Conservation (phyloP, 2,888 invertebrate species). For the Notodonta dromedarius region DNA sequence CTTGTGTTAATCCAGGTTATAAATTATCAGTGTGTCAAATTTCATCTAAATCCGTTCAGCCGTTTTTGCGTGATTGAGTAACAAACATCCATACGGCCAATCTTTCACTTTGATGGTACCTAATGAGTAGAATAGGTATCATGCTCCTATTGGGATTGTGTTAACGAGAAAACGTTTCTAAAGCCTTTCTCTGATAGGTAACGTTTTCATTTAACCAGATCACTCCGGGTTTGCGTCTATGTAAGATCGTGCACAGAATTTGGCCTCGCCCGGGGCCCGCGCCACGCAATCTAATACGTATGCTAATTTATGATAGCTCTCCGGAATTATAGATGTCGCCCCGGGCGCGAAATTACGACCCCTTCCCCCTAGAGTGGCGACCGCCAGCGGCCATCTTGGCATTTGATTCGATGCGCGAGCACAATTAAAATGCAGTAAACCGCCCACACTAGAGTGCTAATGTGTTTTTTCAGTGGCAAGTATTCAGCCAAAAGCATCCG, state of each 20-base stretch:
- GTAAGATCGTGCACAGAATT: conserved; percentile 69
- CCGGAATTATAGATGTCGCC: conserved; percentile 81
- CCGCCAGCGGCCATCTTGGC: conserved; percentile 69
- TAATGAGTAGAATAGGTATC: background rate
- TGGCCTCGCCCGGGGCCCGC: conserved; percentile 53
- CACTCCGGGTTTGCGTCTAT: conserved; percentile 48
- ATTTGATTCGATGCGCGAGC: conserved; percentile 58
- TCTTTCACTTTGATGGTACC: no score
- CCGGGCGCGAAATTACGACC: conserved; percentile 71
- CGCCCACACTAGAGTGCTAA: conserved; percentile 43
- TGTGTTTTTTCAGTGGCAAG: conserved; percentile 47
- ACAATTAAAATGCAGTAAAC: conserved; percentile 59
- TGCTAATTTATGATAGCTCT: conserved; percentile 80
- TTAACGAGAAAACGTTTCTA: background rate
- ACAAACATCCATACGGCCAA: no score
- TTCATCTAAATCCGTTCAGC: no score
- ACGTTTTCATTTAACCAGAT: conserved; percentile 47
- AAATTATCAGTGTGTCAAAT: no score
- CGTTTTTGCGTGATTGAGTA: no score
- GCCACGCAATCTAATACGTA: conserved; percentile 77
- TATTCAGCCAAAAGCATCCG: conserved; percentile 14
- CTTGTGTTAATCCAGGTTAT: no score
- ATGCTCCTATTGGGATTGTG: background rate
- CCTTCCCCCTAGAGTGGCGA: conserved; percentile 41
- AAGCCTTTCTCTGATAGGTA: conserved; percentile 27